Evolutionary conservation across 2,797 vertebrate species (phyloP).

Genomic region (Rhodeus uyekii): DNA sequence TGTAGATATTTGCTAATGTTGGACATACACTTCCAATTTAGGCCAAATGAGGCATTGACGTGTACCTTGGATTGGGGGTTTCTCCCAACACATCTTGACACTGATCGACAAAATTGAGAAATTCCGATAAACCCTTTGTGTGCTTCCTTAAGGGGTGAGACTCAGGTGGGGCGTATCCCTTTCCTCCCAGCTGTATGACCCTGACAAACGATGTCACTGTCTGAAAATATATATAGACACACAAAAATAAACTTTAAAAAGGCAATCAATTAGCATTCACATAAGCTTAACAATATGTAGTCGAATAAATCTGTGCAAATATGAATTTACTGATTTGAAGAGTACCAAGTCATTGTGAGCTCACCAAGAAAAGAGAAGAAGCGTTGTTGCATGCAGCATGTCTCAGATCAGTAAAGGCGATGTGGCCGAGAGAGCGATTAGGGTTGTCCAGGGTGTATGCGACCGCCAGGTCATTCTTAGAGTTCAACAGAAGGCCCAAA

Average conservation of each 20-base stretch:
- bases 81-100: slow-evolving; percentile 91
- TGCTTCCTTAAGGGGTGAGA: slow-evolving; percentile 87
- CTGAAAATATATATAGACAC: slow-evolving; percentile 75
- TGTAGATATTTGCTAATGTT: not conserved
- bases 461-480: slow-evolving; percentile 88
- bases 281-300: not conserved
- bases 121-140: slow-evolving; percentile 85
- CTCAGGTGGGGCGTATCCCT: slow-evolving; percentile 83
- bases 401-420: slow-evolving; percentile 88
- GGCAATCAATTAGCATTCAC: not conserved
- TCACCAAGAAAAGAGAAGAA: slow-evolving; percentile 90
- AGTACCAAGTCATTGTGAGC: slow-evolving; percentile 41
- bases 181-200: slow-evolving; percentile 89
- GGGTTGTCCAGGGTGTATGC: slow-evolving; percentile 86
- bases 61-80: slow-evolving; percentile 85
- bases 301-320: not conserved
- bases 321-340: not conserved
- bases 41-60: not conserved
- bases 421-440: slow-evolving; percentile 80
- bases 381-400: slow-evolving; percentile 75
- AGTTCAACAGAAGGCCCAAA: slow-evolving; percentile 88
- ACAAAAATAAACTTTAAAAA: too few species aligned
- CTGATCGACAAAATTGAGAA: slow-evolving; percentile 89
- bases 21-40: not conserved
- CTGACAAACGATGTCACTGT: slow-evolving; percentile 90